Base-by-base conservation (phyloP, 2,113 vertebrate genomes). In the Lophochroa leadbeateri region DNA sequence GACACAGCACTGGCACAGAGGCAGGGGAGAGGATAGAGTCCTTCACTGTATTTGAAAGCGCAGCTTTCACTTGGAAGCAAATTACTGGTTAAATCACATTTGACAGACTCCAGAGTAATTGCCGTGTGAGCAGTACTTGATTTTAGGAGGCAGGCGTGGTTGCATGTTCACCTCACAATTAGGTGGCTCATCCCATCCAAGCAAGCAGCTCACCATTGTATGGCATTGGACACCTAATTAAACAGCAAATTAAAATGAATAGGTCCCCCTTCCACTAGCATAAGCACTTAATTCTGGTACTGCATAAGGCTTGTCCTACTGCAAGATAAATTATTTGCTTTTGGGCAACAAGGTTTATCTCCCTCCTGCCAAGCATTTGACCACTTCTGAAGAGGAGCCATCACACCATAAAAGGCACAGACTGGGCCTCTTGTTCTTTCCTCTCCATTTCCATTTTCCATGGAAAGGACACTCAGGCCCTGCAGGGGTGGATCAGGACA, bases 161-260 rank as follows among this genome's bases (percentile, higher is more conserved):
- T 64, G 39, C 1, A 0, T 37, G 39, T 24, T 46, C 74, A 60
- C 50, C 86, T 88, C 77, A 71, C 89, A 86, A 9, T 55, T 64
- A 81, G 55, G 39, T 85, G 80, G 25, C 52, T 95, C 12, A 17
- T 72, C 70, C 74, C 67, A 87, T 69, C 69, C 84, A 57, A 69
- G 53, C n/a, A 53, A 53, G 65, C 2, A 1, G 75, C 61, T 87
- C 70, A 58, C 61, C 53, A 19, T 9, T 92, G 50, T 77, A 25
- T 41, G n/a, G 43, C 33, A 55, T 13, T 57, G 70, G 89, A 47
- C 81, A 96, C 28, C 44, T 82, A 94, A 94, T 95, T 92, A 91
- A 94, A 94, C 70, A 87, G 31, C 49, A 87, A 94, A 95, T 91
- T 58, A 60, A 75, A 81, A 88, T 39, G 19, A 90, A 92, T n/a